Evolutionary conservation across 1,140 invertebrate species (phyloP).

Genomic region (Bacillus rossius): DNA sequence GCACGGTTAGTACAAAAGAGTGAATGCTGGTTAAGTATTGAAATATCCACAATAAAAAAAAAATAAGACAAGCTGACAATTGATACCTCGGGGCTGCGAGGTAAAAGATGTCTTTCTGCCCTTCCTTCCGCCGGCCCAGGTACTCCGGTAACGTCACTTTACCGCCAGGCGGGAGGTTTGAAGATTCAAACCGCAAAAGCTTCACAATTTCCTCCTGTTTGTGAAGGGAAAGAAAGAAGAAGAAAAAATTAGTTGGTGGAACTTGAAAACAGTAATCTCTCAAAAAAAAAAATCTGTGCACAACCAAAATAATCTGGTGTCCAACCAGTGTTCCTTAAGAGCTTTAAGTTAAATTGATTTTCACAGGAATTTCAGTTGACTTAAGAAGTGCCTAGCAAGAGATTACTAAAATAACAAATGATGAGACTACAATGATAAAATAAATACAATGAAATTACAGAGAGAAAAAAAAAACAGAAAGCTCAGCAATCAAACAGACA

Average conservation of each 20-base stretch:
- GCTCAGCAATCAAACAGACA: no score
- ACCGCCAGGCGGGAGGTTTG: slow-evolving; percentile 62
- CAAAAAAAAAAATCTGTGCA: not conserved
- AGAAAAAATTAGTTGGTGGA: not conserved
- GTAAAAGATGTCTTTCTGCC: slow-evolving; percentile 88
- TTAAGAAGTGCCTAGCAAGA: no score
- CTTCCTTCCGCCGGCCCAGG: slow-evolving; percentile 57
- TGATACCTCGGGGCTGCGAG: slow-evolving; percentile 89
- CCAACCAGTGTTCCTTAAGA: not conserved
- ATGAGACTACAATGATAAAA: not conserved
- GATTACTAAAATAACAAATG: not conserved
- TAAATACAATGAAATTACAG: not conserved
- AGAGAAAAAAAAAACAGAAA: no score
- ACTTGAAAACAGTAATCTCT: not conserved
- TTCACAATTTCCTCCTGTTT: slow-evolving; percentile 86
- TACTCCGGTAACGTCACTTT: slow-evolving; percentile 84
- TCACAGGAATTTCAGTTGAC: no score
- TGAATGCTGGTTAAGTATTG: no score
- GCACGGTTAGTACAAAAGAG: no score
- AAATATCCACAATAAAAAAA: no score
- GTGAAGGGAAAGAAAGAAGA: slow-evolving; percentile 17
- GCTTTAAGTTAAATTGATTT: no score
- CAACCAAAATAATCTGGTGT: not conserved
- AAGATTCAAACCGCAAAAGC: slow-evolving; percentile 89
- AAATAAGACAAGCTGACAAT: no score